Conservation (phyloP, 1,140 invertebrate species). For the Drosophila novamexicana region DNA sequence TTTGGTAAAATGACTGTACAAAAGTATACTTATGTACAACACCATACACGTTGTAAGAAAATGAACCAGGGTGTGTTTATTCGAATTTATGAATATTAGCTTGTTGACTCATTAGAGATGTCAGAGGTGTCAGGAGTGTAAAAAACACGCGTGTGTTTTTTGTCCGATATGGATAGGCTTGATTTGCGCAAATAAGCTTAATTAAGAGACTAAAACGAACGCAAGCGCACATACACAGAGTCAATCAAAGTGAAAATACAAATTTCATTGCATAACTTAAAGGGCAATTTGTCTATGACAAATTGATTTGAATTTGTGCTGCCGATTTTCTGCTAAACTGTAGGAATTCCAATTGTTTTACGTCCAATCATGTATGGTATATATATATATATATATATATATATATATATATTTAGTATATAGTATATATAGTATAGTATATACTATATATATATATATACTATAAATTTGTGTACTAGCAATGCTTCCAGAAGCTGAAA, state of each 20-base stretch:
- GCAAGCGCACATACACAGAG: background rate
- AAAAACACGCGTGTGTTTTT: background rate
- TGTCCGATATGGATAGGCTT: slow-evolving; percentile 47
- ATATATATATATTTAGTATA: too few relatives aligned
- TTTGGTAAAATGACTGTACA: too few relatives aligned
- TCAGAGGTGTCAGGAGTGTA: background rate
- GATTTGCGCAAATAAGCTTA: slow-evolving; percentile 31
- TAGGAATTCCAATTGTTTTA: background rate
- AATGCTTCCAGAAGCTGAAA: too few relatives aligned
- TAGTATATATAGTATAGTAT: too few relatives aligned
- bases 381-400: too few relatives aligned
- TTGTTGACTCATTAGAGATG: slow-evolving; percentile 2
- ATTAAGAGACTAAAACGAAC: slow-evolving; percentile 18
- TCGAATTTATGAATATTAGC: slow-evolving; percentile 7
- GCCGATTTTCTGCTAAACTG: background rate
- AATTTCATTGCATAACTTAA: background rate
- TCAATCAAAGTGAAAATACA: background rate
- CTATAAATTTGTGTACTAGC: too few relatives aligned
- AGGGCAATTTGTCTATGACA: background rate
- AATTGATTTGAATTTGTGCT: background rate
- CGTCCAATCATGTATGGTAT: too few relatives aligned
- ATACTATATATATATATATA: too few relatives aligned
- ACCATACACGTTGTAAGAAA: too few relatives aligned
- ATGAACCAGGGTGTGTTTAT: too few relatives aligned
- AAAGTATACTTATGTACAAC: too few relatives aligned